Conservation (phyloP, 2,797 vertebrate species). For the Alectoris magna region DNA sequence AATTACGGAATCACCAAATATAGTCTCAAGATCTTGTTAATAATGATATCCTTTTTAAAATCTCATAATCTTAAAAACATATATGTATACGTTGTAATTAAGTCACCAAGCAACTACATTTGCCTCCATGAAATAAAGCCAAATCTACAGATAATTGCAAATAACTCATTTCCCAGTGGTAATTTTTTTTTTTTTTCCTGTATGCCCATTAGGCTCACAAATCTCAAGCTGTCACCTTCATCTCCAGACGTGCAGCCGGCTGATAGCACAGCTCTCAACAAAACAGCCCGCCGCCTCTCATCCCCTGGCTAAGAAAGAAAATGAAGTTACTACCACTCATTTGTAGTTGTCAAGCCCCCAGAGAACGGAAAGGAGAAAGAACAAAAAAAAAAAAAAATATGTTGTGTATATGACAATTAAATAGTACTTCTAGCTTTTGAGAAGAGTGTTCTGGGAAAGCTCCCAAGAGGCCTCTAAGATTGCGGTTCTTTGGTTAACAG, state of each 20-base stretch:
- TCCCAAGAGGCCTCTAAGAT: not conserved
- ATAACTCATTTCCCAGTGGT: slow-evolving; percentile 58
- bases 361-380: not conserved
- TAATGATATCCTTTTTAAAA: slow-evolving; percentile 63
- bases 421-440: not conserved
- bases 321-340: slow-evolving; percentile 54
- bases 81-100: slow-evolving; percentile 61
- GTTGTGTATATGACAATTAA: slow-evolving; percentile 11
- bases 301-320: slow-evolving; percentile 37
- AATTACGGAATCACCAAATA: slow-evolving; percentile 67
- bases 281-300: slow-evolving; percentile 43
- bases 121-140: slow-evolving; percentile 71
- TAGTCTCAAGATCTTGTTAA: slow-evolving; percentile 62
- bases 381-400: not conserved
- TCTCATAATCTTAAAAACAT: slow-evolving; percentile 59
- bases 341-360: slow-evolving; percentile 31
- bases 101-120: slow-evolving; percentile 69
- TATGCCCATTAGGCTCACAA: slow-evolving; percentile 71
- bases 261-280: slow-evolving; percentile 62
- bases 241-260: slow-evolving; percentile 47
- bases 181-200: slow-evolving; percentile 35
- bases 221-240: slow-evolving; percentile 75
- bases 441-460: not conserved
- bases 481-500: not conserved
- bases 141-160: slow-evolving; percentile 72